A percentile compares a stretch with the other conserved stretches of the same genome.
Evolutionary conservation across 2,888 invertebrate species (phyloP).

Genomic region (Oasisia sp.): DNA sequence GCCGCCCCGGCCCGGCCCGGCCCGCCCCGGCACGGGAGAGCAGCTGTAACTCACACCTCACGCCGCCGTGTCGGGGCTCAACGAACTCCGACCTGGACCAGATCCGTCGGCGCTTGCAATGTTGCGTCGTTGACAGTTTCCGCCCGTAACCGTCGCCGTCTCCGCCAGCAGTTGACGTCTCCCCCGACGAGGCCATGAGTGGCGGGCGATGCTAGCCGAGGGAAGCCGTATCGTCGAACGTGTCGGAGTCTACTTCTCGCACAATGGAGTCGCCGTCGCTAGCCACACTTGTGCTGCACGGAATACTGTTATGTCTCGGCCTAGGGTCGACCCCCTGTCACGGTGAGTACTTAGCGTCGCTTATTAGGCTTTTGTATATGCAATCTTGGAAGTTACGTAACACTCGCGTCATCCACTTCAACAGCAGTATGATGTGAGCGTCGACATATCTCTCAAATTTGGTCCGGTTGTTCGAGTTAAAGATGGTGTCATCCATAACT

Average conservation of each 20-base stretch:
- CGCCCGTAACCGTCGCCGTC: background rate
- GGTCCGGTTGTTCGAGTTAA: background rate
- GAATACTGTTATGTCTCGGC: background rate
- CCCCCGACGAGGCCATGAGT: background rate
- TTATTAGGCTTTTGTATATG: background rate
- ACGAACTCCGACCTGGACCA: background rate
- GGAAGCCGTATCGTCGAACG: background rate
- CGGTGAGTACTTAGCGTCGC: background rate
- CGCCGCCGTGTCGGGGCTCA: background rate
- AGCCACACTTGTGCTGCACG: background rate
- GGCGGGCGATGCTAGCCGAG: background rate
- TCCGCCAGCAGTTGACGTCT: background rate
- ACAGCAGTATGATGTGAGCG: background rate
- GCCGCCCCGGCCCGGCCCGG: too few relatives aligned
- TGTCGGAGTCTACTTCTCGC: background rate
- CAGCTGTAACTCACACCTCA: background rate
- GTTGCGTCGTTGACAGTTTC: slow-evolving; percentile 1
- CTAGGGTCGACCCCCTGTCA: background rate
- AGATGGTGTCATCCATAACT: background rate
- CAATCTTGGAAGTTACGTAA: background rate
- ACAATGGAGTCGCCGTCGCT: background rate
- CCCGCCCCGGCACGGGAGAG: too few relatives aligned
- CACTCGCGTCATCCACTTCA: background rate
- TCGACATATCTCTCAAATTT: background rate
- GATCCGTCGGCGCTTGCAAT: background rate